Base-by-base conservation (phyloP, 1,140 invertebrate genomes). In the Bombus superbus region DNA sequence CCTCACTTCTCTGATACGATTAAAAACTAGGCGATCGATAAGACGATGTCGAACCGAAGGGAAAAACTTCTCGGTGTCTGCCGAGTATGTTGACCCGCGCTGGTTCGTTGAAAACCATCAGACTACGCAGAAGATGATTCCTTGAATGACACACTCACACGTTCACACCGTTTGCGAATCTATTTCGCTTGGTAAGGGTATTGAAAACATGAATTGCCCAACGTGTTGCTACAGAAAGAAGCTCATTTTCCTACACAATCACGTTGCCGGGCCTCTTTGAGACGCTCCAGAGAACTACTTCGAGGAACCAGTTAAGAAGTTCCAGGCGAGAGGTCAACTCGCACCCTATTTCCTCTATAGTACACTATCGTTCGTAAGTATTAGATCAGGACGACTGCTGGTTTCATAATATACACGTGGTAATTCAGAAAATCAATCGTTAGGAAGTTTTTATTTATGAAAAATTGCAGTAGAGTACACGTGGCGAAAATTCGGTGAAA, bases 191-290 rank as follows among this genome's bases (percentile, higher is more conserved):
- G 40, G 59, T 28, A 35, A n/a, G n/a, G 64, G 38, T 78, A 73
- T 86, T 75, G 83, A 72, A 57, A 40, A 59, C 35, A 6, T 83
- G 53, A 88, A 88, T 79, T 40, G 47, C n/a, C 28, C 57, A 15
- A 83, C 59, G 72, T 28, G 59, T 66, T 22, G 18, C 71, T 38
- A 47, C 9, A 83, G 71, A 75, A 79, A 69, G 47, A 80, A 77
- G 44, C 75, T 89, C 82, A 88, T 85, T 89, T 88, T 66, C 76
- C 59, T 38, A 5, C 44, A 81, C 81, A 88, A 73, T 85, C 81
- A 22, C 44, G 75, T 64, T 35, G 44, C 64, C 42, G 0, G 25
- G 13, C 3, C 78, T 40, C 66, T 71, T 71, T 81, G 35, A 53
- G 11, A n/a, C 32, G 25, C 40, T 62, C 8, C 42, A 40, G 35